Conservation (phyloP, 2,113 vertebrate genomes). For the Grammomys surdaster region DNA sequence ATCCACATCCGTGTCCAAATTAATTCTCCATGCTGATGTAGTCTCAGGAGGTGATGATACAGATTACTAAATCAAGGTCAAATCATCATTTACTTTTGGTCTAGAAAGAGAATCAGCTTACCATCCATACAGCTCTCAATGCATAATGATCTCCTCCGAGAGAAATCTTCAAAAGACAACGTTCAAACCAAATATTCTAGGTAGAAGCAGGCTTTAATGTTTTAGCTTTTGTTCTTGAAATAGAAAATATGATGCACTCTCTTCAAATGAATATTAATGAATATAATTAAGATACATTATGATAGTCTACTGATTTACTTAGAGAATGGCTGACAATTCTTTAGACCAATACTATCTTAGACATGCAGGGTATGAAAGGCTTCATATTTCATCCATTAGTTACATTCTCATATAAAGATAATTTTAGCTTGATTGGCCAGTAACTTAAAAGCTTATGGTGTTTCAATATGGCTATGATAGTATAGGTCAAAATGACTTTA, state of each 20-base stretch:
- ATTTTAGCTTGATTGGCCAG: slow-evolving; percentile 59
- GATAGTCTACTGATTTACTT: slow-evolving; percentile 69
- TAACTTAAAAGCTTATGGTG: slow-evolving; percentile 23
- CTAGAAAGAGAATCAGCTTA: slow-evolving; percentile 58
- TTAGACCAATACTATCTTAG: slow-evolving; percentile 63
- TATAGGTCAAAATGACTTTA: slow-evolving; percentile 35
- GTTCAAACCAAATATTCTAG: slow-evolving; percentile 58
- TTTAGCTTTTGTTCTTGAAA: slow-evolving; percentile 77
- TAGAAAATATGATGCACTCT: slow-evolving; percentile 71
- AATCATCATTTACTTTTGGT: slow-evolving; percentile 15
- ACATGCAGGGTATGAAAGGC: slow-evolving; percentile 41
- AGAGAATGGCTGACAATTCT: slow-evolving; percentile 59
- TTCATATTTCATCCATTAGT: slow-evolving; percentile 44
- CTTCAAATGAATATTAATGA: slow-evolving; percentile 78
- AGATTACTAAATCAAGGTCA: slow-evolving; percentile 46
- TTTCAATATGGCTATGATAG: not conserved
- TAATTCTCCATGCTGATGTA: not conserved
- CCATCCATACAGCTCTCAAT: slow-evolving; percentile 25
- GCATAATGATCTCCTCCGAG: slow-evolving; percentile 53
- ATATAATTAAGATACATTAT: slow-evolving; percentile 72
- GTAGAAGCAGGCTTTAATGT: slow-evolving; percentile 69
- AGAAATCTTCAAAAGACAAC: slow-evolving; percentile 59
- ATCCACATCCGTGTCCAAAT: not conserved
- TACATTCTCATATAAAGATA: slow-evolving; percentile 54
- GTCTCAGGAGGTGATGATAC: slow-evolving; percentile 44